Base-by-base conservation (phyloP, 2,888 invertebrate genomes). In the Geophilus truncorum region DNA sequence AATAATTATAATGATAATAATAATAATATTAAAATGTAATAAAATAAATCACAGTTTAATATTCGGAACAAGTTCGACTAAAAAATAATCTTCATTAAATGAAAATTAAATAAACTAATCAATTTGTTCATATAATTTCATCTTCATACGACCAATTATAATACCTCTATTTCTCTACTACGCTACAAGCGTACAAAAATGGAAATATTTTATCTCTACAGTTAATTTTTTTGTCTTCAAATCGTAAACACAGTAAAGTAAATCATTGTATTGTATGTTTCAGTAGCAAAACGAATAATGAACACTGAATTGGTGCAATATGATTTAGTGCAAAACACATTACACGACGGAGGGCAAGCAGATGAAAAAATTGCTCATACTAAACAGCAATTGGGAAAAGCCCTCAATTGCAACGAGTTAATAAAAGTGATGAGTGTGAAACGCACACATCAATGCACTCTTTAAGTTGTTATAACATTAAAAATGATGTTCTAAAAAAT, bases 171-270 rank as follows among this genome's bases (percentile, higher is more conserved):
- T 62, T 62, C 18, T 25, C 70, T 70, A 70, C 70, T 12, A 25
- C 70, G 21, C 78, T 78, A 78, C 78, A 78, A 78, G 78, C 78
- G 25, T 78, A 78, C 78, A 78, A 78, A 77, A 78, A 40, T 34
- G 40, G 77, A 36, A 77, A 32, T 77, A 36, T 36, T 77, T 77
- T 32, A 18, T 77, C 15, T 77, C 77, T 36, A 32, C 77, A 34
- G 34, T 15, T 36, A 30, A 36, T 25, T 70, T 70, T 25, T 5
- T 23, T 62, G 25, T 28, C n/a, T 51, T 51, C 51, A 51, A 51
- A 70, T 70, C 28, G 70, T 70, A 70, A 70, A 70, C 70, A 70
- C 70, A 70, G 25, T 25, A 10, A 70, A 28, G 70, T 70, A 70
- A 70, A 70, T 25, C 70, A 18, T 45, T 28, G 70, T 70, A 18